Evolutionary conservation across 2,113 vertebrate genomes (phyloP).

Genomic region (Cygnus buccinator): DNA sequence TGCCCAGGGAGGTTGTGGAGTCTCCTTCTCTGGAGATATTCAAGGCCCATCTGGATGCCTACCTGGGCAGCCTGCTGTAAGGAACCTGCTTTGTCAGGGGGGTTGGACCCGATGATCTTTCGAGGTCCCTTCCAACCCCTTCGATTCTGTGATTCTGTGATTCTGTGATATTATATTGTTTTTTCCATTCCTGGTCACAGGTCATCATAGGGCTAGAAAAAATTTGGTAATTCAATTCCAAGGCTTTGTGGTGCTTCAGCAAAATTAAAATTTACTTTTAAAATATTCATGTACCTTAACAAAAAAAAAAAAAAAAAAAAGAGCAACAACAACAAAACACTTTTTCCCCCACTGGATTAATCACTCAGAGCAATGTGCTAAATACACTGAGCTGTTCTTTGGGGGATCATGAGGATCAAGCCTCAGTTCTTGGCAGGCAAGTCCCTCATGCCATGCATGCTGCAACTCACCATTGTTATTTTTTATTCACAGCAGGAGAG

Average conservation of each 20-base stretch:
- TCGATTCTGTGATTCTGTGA: too few species aligned
- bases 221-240: neutral
- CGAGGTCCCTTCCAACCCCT: too few species aligned
- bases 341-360: neutral
- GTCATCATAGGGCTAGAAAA: neutral
- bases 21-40: too few species aligned
- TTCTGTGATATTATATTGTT: neutral
- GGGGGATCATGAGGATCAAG: conserved; percentile 3
- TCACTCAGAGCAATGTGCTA: conserved; percentile 27
- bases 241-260: neutral
- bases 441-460: conserved; percentile 25
- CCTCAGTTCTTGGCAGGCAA: conserved; percentile 40
- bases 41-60: too few species aligned
- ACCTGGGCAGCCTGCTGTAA: too few species aligned
- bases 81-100: too few species aligned
- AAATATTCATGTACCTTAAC: neutral
- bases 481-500: neutral
- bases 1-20: too few species aligned
- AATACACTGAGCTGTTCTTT: conserved; percentile 26
- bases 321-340: too few species aligned
- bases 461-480: conserved; percentile 9
- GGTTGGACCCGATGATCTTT: too few species aligned
- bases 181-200: conserved; percentile 24
- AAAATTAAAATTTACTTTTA: neutral
- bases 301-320: neutral